A percentile compares a stretch with the other conserved stretches of the same genome.
These are phyloP conservation scores for Oplegnathus fasciatus DNA, from an alignment of 2,113 vertebrate species.

Conservation along the genomic window DNA sequence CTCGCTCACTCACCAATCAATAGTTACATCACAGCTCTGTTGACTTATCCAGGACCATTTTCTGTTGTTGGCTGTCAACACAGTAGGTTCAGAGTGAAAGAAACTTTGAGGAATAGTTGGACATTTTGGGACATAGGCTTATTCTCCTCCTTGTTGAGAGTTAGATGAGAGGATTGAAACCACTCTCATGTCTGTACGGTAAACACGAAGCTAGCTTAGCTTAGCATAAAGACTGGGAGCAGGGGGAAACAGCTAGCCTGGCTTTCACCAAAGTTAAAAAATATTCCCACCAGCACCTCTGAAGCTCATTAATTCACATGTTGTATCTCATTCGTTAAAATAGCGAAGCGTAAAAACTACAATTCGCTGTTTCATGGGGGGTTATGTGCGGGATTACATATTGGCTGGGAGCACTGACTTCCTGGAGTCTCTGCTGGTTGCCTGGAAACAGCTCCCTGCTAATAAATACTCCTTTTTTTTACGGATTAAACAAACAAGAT, in stretches of 20 bases:
- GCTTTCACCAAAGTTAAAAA: background rate
- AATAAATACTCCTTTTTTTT: too few relatives aligned
- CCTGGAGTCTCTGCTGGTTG: background rate
- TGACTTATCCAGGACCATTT: background rate
- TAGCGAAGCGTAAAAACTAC: too few relatives aligned
- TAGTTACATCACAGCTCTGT: background rate
- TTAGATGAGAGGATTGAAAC: background rate
- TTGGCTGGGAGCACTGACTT: too few relatives aligned
- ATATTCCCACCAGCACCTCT: too few relatives aligned
- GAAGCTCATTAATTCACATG: background rate
- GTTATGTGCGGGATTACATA: too few relatives aligned
- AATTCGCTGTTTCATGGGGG: too few relatives aligned
- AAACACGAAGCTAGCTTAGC: background rate
- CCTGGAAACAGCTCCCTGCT: too few relatives aligned
- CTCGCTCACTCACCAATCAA: background rate
- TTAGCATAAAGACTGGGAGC: background rate
- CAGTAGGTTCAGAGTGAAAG: background rate
- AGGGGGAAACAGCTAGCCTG: background rate
- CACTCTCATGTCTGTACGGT: background rate
- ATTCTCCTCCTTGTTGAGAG: background rate
- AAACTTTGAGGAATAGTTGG: too few relatives aligned
- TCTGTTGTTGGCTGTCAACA: background rate
- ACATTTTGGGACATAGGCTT: too few relatives aligned
- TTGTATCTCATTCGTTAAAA: too few relatives aligned
- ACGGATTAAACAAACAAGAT: too few relatives aligned